phyloP scores from a whole-genome alignment of 2,113 vertebrate genomes.

The Siphamia tubifer region DNA sequence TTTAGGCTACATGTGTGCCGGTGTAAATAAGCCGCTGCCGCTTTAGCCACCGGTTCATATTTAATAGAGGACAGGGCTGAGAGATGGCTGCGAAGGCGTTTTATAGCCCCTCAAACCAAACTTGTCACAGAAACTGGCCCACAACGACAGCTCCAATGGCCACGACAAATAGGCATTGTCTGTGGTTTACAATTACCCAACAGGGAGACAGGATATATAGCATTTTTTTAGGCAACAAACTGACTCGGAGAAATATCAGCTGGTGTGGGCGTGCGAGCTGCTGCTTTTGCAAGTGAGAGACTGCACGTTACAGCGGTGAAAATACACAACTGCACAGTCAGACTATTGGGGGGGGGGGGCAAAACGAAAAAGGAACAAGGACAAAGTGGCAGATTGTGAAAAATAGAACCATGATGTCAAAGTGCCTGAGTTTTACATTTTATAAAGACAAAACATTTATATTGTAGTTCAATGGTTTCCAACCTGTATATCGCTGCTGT shows the following conservation, averaged over 20 bases:
- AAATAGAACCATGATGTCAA: background rate
- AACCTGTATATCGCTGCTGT: too few relatives aligned
- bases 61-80: conserved; percentile 47
- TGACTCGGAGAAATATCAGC: conserved; percentile 8
- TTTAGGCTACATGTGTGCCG: conserved; percentile 43
- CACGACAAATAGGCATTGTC: conserved; percentile 49
- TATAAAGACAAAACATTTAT: too few relatives aligned
- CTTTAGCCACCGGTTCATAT: conserved; percentile 52
- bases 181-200: conserved; percentile 57
- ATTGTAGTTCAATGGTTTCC: too few relatives aligned
- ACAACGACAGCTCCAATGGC: conserved; percentile 41
- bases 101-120: conserved; percentile 60
- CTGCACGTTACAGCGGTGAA: background rate
- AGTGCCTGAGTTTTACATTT: background rate
- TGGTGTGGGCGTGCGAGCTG: background rate
- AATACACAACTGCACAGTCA: background rate
- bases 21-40: conserved; percentile 73
- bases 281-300: background rate
- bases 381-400: too few relatives aligned
- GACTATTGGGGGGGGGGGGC: too few relatives aligned
- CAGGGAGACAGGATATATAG: conserved; percentile 14
- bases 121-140: conserved; percentile 58
- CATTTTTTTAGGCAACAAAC: conserved; percentile 1
- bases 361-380: too few relatives aligned
- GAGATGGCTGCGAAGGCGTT: conserved; percentile 36